Evolutionary conservation across 2,888 invertebrate genomes (phyloP).

Genomic region (Acleris holmiana): DNA sequence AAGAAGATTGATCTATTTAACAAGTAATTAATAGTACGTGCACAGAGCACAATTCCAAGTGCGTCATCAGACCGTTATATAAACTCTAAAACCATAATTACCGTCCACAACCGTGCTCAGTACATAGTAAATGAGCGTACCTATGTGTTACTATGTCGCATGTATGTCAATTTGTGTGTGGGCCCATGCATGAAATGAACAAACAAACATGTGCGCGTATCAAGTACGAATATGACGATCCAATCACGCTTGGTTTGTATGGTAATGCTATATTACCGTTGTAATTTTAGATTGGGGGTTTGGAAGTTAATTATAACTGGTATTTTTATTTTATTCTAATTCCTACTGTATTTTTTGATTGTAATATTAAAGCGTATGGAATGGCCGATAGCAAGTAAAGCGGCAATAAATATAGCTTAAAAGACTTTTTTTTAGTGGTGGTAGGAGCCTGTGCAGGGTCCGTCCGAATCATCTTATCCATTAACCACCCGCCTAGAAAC

Average conservation of each 20-base stretch:
- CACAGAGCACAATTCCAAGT: background rate
- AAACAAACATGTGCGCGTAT: slow-evolving; percentile 53
- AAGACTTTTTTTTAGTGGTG: no score
- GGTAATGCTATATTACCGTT: background rate
- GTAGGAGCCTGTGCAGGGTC: no score
- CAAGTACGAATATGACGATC: slow-evolving; percentile 12
- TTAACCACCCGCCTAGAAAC: no score
- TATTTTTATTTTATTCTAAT: background rate
- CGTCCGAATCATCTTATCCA: no score
- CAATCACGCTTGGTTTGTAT: slow-evolving; percentile 9
- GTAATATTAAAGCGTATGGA: no score
- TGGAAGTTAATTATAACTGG: background rate
- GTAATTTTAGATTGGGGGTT: background rate
- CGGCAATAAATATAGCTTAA: no score
- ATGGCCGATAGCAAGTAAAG: no score
- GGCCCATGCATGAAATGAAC: slow-evolving; percentile 72
- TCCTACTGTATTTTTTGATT: no score
- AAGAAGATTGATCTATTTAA: no score
- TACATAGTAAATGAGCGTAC: slow-evolving; percentile 28
- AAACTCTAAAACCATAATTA: background rate
- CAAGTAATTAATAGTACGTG: no score
- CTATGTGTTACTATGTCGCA: slow-evolving; percentile 32
- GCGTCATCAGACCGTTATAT: background rate
- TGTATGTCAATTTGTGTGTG: slow-evolving; percentile 59
- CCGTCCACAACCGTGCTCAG: background rate